These are phyloP conservation scores for Molothrus aeneus DNA, from an alignment of 2,797 vertebrate species.

Conservation along the genomic window DNA sequence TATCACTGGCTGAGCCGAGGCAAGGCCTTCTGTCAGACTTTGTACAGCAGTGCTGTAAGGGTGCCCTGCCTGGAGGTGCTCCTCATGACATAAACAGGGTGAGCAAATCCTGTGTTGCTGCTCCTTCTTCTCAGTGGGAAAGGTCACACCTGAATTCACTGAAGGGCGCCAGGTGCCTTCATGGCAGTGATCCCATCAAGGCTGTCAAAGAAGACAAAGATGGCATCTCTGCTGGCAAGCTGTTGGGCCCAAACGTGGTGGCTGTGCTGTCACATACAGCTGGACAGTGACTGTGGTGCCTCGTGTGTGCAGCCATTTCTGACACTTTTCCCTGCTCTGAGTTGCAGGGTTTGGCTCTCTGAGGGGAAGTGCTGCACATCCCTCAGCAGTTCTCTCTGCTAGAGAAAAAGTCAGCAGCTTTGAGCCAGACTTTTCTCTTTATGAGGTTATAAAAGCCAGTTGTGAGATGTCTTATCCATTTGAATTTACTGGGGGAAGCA, in stretches of 20 bases:
- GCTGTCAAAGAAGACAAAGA: background rate
- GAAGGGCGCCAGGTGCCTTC: background rate
- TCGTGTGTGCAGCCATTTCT: background rate
- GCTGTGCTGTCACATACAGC: background rate
- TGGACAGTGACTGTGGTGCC: rapidly evolving
- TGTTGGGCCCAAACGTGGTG: background rate
- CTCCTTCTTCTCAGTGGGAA: background rate
- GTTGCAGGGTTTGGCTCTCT: background rate
- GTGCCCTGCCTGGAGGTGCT: slow-evolving; percentile 16
- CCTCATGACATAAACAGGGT: background rate
- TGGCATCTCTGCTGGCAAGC: background rate
- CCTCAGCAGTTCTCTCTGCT: background rate
- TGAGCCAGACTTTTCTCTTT: background rate
- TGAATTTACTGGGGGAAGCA: background rate
- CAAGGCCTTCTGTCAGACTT: background rate
- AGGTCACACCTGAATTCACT: background rate
- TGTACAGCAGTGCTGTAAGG: background rate
- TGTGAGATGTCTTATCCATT: background rate
- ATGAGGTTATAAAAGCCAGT: background rate
- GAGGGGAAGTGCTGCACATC: background rate
- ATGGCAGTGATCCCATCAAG: background rate
- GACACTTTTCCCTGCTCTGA: background rate
- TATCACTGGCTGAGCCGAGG: background rate
- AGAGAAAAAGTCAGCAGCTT: background rate
- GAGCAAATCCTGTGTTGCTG: background rate